Evolutionary conservation across 2,113 vertebrate species (phyloP), one percentile per base, ranked within the genome.

Genomic region (Halcyon senegalensis): DNA sequence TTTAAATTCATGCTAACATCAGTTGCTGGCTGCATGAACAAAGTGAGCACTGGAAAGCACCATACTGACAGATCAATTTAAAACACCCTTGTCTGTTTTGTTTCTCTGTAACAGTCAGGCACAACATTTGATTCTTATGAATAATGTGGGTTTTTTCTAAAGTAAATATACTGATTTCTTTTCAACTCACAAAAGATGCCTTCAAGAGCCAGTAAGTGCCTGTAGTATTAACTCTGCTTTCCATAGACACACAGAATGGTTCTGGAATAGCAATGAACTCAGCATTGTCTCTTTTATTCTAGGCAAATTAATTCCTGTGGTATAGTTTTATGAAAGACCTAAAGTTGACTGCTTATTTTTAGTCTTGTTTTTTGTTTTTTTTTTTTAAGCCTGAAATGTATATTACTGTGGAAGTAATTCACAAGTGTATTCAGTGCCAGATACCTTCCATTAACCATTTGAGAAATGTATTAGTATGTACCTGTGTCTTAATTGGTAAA

Each of bases 1-100:
- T 96, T 97, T 95, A 95, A 93, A 96, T 97, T 92, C 96, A 88
- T 76, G 82, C 93, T 94, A 91, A 93, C 94, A 93, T 93, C 76
- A 74, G 62, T 94, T 94, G 93, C 88, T 96, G 91, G 56, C 84
- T 94, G 76, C 88, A 83, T 33, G 87, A 78, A 92, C 79, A 80
- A 92, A 89, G 94, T 63, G 84, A 94, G 70, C 78, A 21, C 78
- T 91, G 91, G 80, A 84, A 96, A 95, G 89, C 59, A 82, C 87
- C 89, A 21, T 24, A 83, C 74, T 87, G 92, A 96, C 95, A 93
- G 94, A 95, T 89, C 92, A 94, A 92, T 96, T 96, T 94, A 92
- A 91, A 97, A 84, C 73, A 89, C 27, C 58, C 94, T 73, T 94
- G 94, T 94, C 91, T 91, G 56, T 58, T 94, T 74, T 73, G 89